A percentile compares a stretch with the other conserved stretches of the same genome.
These are phyloP conservation scores for Haliclona indistincta DNA, from an alignment of 37 sponge, comb jelly and placozoan genomes.

Conservation along the genomic window DNA sequence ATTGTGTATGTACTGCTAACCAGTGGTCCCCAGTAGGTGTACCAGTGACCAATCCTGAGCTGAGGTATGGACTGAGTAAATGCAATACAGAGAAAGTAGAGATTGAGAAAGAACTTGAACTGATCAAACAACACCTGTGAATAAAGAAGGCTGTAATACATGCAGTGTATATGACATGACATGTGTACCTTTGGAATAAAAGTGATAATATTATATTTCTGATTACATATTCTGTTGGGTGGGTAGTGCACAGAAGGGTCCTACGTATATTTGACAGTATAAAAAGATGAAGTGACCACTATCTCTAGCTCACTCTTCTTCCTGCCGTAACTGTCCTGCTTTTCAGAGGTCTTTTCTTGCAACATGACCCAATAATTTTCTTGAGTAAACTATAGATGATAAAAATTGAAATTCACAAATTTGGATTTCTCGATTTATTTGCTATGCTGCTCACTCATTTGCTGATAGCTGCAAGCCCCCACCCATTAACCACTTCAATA, in stretches of 20 bases:
- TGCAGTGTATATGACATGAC: not conserved
- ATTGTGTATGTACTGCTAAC: constrained; percentile 34
- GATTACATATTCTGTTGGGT: constrained; percentile 63
- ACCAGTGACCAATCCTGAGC: constrained; percentile 84
- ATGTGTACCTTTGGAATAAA: constrained; percentile 80
- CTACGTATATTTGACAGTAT: not conserved
- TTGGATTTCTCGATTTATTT: not conserved
- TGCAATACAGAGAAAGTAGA: constrained; percentile 90
- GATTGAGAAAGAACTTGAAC: constrained; percentile 95
- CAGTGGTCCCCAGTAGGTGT: constrained; percentile 96
- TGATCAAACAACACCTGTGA: constrained; percentile 87
- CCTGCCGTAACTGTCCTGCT: constrained; percentile 38
- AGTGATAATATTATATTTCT: constrained; percentile 76
- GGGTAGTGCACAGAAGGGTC: constrained; percentile 29
- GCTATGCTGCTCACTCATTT: not conserved
- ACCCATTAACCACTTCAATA: not conserved
- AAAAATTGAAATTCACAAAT: not conserved
- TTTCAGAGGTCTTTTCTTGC: constrained; percentile 4
- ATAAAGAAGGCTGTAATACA: not conserved
- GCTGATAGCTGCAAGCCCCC: not conserved
- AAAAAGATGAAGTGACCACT: not conserved
- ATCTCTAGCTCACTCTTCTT: constrained; percentile 9
- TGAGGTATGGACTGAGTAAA: constrained; percentile 85
- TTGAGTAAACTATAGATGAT: constrained; percentile 3
- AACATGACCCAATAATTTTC: not conserved